These are phyloP conservation scores for Ambastaia sidthimunki DNA, from an alignment of 2,797 vertebrate genomes.

Conservation along the genomic window DNA sequence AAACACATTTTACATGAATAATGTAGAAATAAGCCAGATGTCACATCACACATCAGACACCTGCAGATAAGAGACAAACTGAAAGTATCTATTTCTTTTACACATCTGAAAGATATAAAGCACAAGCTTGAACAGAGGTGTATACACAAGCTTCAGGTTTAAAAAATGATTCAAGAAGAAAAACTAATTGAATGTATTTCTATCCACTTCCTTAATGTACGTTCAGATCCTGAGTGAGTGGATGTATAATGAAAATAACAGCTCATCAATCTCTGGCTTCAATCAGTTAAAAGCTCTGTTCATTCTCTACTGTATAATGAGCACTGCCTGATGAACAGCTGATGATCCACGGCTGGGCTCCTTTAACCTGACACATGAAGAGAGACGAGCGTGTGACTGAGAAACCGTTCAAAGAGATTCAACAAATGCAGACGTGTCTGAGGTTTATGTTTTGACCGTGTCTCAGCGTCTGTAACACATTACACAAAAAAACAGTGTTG, in stretches of 20 bases:
- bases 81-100: too few species aligned
- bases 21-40: too few species aligned
- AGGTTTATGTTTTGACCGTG: neutral
- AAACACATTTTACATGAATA: too few species aligned
- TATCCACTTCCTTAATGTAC: neutral
- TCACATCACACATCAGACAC: too few species aligned
- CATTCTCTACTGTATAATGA: neutral
- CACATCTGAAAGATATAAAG: neutral
- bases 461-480: neutral
- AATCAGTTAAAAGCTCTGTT: slow-evolving; percentile 27
- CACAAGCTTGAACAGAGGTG: neutral
- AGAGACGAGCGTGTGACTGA: neutral
- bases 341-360: slow-evolving; percentile 28
- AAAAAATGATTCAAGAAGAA: neutral
- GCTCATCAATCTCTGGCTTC: neutral
- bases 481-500: neutral
- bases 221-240: neutral
- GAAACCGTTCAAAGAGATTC: slow-evolving; percentile 10
- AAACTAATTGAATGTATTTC: neutral
- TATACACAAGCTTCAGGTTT: neutral
- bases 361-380: neutral
- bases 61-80: too few species aligned
- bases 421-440: slow-evolving; percentile 17
- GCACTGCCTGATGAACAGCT: neutral
- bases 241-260: neutral